phyloP scores from a whole-genome alignment of 2,113 vertebrate genomes.

The Tichodroma muraria region DNA sequence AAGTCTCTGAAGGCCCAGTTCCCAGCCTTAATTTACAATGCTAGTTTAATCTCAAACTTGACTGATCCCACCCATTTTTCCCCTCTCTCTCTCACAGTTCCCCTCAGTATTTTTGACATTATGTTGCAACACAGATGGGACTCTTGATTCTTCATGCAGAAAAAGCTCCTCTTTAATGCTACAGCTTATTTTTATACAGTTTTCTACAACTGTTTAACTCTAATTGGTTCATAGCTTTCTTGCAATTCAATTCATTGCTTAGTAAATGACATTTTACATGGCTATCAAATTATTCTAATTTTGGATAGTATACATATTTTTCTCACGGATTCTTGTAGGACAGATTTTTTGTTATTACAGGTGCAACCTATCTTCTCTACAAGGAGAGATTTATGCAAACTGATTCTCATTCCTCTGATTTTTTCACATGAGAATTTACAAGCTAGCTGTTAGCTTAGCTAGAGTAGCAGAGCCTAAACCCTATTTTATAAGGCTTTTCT shows the following conservation, averaged over 20 bases:
- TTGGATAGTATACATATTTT: too few species aligned
- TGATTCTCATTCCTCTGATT: not conserved
- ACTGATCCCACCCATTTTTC: not conserved
- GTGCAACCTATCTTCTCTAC: not conserved
- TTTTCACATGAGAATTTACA: not conserved
- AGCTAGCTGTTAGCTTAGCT: too few species aligned
- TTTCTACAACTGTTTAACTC: not conserved
- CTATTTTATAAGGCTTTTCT: too few species aligned
- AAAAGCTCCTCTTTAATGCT: too few species aligned
- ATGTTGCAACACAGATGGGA: too few species aligned
- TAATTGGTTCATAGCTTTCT: not conserved
- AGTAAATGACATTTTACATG: not conserved
- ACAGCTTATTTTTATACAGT: too few species aligned
- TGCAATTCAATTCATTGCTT: not conserved
- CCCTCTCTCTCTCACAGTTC: too few species aligned
- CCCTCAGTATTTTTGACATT: accelerated
- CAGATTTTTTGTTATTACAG: not conserved
- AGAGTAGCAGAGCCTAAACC: too few species aligned
- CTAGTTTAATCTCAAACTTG: not conserved
- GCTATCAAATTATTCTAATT: too few species aligned
- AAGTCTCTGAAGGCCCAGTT: not conserved
- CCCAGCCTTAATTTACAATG: not conserved
- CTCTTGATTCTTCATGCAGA: too few species aligned
- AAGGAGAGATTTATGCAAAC: not conserved
- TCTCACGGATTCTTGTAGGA: too few species aligned